Base-by-base conservation (phyloP, 2,888 invertebrate species). In the Trichogramma dendrolimi region DNA sequence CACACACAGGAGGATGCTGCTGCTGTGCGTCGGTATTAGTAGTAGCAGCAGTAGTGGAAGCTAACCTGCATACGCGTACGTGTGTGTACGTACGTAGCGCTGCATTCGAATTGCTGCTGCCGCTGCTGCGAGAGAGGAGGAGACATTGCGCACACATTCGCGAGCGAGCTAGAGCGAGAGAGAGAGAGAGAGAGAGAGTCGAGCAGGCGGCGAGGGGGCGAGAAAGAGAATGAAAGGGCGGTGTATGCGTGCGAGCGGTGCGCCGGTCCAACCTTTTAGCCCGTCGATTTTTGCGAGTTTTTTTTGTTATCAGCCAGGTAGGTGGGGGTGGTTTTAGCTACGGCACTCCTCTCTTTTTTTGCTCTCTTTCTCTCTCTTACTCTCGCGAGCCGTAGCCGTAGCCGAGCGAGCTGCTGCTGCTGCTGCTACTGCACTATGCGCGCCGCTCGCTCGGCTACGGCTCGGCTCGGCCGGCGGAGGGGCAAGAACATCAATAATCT, bases 401-500 rank as follows among this genome's bases (percentile, higher is more conserved):
- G 27, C 27, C 27, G 27, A 27, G 27, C 1, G 27, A 27, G 27
- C 27, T 27, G 27, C 14, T 2, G 14, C 14, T 14, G 14, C 14
- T 49, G 52, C 58, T 58, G 40, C 42, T 54, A 59, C 61, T 49
- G 46, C 64, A 27, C 27, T 27, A 27, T 27, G 27, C 55, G 60
- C 39, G 64, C 63, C 67, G 64, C 64, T 56, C 69, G 63, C 65
- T 27, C 27, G 27, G 27, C 67, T 55, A 60, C 64, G 64, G 71
- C 72, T 71, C 72, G 75, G 73, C 75, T 73, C 73, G 73, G 71
- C 76, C 75, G 74, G 75, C 75, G 27, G 27, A 74, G 75, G 73
- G 72, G 73, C 73, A 73, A 74, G 74, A 77, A 78, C 78, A 77
- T 78, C 77, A 78, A 78, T 78, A 78, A 78, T 78, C 78, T 78